phyloP scores from a whole-genome alignment of 1,140 invertebrate species.

The Tenebrio molitor region DNA sequence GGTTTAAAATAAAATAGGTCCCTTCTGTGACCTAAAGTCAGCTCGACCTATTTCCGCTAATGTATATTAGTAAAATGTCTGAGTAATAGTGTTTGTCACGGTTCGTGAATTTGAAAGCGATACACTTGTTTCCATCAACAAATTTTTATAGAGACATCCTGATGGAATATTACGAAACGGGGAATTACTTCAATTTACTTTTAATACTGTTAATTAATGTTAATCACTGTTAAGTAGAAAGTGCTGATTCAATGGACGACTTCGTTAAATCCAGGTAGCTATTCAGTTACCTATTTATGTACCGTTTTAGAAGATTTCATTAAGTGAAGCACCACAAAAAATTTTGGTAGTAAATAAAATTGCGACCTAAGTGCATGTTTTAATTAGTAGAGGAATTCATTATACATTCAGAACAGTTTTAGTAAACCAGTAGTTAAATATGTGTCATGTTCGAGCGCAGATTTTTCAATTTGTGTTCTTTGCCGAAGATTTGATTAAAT shows the following conservation, averaged over 20 bases:
- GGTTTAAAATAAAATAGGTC: not conserved
- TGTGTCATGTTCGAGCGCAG: no score
- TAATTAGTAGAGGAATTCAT: no score
- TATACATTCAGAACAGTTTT: no score
- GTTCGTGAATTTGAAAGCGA: constrained; percentile 9
- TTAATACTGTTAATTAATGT: not conserved
- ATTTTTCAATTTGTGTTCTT: no score
- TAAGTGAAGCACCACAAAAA: no score
- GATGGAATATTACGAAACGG: not conserved
- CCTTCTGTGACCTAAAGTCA: constrained; percentile 5
- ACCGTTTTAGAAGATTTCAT: no score
- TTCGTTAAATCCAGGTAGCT: no score
- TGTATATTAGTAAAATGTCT: not conserved
- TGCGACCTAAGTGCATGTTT: no score
- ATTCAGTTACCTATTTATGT: no score
- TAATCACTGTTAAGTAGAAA: not conserved
- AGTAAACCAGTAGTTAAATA: no score
- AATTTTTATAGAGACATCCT: not conserved
- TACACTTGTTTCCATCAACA: not conserved
- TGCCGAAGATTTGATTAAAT: no score
- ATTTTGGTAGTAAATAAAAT: no score
- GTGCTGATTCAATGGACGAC: not conserved
- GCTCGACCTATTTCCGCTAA: constrained; percentile 8
- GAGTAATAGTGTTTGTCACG: constrained; percentile 11
- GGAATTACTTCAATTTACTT: not conserved